Percentiles rank a stretch among this genome's conserved stretches.
Evolutionary conservation across 2,113 vertebrate genomes (phyloP).

Genomic region (Tetrao urogallus): DNA sequence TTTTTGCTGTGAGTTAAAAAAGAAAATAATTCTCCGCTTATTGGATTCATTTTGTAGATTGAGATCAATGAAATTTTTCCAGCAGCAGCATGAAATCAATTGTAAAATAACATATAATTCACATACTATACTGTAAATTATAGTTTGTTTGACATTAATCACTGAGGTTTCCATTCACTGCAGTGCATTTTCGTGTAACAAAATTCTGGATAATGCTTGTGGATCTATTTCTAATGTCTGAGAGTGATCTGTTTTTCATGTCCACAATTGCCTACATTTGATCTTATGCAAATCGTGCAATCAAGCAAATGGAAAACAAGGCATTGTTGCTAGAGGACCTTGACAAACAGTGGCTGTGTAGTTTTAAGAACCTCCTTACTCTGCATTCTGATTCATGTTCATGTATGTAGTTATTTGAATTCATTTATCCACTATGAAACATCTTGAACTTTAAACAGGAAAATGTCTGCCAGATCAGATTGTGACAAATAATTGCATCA

Average conservation of each 20-base stretch:
- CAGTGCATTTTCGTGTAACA: slow-evolving; percentile 71
- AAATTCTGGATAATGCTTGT: slow-evolving; percentile 55
- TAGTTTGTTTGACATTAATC: slow-evolving; percentile 77
- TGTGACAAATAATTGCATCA: not conserved
- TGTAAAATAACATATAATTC: slow-evolving; percentile 77
- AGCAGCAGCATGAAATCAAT: slow-evolving; percentile 82
- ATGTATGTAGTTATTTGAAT: slow-evolving; percentile 35
- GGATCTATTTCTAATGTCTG: slow-evolving; percentile 72
- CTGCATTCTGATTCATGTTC: slow-evolving; percentile 35
- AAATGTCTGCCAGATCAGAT: not conserved
- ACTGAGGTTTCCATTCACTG: slow-evolving; percentile 53
- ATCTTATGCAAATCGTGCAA: slow-evolving; percentile 79
- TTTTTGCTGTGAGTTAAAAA: slow-evolving; percentile 57
- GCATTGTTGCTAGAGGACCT: slow-evolving; percentile 50
- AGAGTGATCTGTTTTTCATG: slow-evolving; percentile 69
- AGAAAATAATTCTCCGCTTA: slow-evolving; percentile 67
- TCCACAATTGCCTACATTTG: slow-evolving; percentile 69
- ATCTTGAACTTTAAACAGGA: slow-evolving; percentile 18
- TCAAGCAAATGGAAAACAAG: slow-evolving; percentile 78
- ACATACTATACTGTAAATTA: slow-evolving; percentile 78
- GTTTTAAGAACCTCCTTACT: slow-evolving; percentile 43
- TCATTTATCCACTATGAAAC: not conserved
- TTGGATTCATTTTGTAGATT: slow-evolving; percentile 74
- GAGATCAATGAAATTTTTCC: slow-evolving; percentile 79
- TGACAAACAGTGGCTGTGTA: slow-evolving; percentile 60